Base-by-base conservation (phyloP, 2,888 invertebrate genomes). In the Nomada lathburiana region DNA sequence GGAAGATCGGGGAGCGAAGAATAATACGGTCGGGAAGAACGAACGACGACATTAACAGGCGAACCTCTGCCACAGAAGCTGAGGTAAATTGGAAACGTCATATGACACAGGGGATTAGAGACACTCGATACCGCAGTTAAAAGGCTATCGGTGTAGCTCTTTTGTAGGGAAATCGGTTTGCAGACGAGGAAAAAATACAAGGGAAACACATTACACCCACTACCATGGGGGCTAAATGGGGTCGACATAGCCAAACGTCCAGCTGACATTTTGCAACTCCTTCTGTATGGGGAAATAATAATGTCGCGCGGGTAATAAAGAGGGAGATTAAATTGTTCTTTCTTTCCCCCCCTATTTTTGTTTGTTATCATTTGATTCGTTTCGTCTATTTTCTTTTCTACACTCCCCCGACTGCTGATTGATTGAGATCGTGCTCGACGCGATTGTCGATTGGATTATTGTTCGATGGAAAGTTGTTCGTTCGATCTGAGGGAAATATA, bases 141-240 rank as follows among this genome's bases (percentile, higher is more conserved):
- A 75, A 84, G 60, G 74, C 20, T 72, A 76, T 79, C 47, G 70
- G 53, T 65, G 76, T 77, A 23, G 29, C 20, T 44, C 20, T 26
- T 70, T 69, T 63, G n/a, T 69, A 70, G 64, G 60, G 60, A 79
- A 75, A 70, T 69, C 23, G 65, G 65, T 47, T 65, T 18, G 42
- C 20, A 7, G 36, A 50, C 26, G 59, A 67, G n/a, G 11, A 47
- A 55, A 75, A 42, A 75, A 76, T 69, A 65, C 84, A 77, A 69
- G 75, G 42, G 44, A 84, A 83, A 52, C 74, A 80, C 84, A 81
- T 84, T 83, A 74, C 65, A 76, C 20, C 60, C 74, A 77, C 50
- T 60, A 62, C 57, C 36, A 62, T 59, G 53, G 50, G 16, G 42
- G 16, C 7, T 9, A 13, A 29, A 60, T 10, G 5, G 4, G 18